Conservation (phyloP, 2,797 vertebrate genomes). For the Moxostoma hubbsi region DNA sequence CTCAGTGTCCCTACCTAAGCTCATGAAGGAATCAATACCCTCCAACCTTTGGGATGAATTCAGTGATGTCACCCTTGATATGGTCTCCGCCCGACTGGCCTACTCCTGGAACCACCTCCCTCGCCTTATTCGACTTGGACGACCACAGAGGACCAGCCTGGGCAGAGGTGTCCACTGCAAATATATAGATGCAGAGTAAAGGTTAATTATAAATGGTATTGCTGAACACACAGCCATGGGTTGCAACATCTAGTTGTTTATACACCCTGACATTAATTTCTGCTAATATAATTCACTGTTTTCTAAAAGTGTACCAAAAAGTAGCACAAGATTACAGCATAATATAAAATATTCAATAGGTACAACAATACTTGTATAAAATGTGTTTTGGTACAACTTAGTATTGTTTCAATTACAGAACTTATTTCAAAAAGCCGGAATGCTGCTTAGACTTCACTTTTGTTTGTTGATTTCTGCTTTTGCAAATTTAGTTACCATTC, state of each 20-base stretch:
- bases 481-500: background rate
- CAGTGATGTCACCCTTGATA: slow-evolving; percentile 71
- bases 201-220: slow-evolving; percentile 27
- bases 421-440: background rate
- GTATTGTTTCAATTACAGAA: background rate
- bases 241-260: background rate
- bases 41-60: slow-evolving; percentile 82
- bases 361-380: background rate
- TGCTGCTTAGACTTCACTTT: background rate
- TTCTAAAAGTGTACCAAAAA: background rate
- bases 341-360: background rate
- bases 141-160: slow-evolving; percentile 69
- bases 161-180: slow-evolving; percentile 62
- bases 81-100: slow-evolving; percentile 73
- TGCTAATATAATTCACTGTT: background rate
- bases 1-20: slow-evolving; percentile 76
- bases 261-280: background rate
- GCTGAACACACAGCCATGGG: background rate
- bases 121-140: slow-evolving; percentile 76
- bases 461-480: background rate
- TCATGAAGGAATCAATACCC: slow-evolving; percentile 74
- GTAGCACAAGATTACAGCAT: background rate
- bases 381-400: slow-evolving; percentile 17
- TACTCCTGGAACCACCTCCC: slow-evolving; percentile 83
- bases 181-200: slow-evolving; percentile 60